Evolutionary conservation across 2,888 invertebrate genomes (phyloP).

Genomic region (Julus scanicus): DNA sequence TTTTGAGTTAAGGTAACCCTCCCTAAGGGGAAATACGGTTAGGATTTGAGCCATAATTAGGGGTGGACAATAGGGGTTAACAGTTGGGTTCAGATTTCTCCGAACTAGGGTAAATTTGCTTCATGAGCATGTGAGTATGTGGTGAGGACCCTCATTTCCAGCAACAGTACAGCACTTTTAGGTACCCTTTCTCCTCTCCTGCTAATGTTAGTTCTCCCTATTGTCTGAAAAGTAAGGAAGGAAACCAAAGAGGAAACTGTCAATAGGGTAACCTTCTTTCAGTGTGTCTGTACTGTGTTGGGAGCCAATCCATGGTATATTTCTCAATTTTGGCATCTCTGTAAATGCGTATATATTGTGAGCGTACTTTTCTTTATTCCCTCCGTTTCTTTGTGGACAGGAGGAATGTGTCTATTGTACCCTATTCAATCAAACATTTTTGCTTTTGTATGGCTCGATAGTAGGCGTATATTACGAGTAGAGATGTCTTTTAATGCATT

Average conservation of each 20-base stretch:
- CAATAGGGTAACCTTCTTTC: background rate
- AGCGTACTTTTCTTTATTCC: background rate
- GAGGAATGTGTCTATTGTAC: conserved; percentile 6
- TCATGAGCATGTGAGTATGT: background rate
- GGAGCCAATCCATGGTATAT: background rate
- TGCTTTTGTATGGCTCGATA: conserved; percentile 15
- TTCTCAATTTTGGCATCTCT: conserved; percentile 7
- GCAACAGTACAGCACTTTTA: background rate
- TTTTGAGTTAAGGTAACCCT: background rate
- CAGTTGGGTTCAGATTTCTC: background rate
- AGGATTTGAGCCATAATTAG: background rate
- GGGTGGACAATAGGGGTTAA: background rate
- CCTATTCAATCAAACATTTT: conserved; percentile 39
- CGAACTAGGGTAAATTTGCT: background rate
- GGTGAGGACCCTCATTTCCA: background rate
- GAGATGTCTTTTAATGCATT: conserved; percentile 36
- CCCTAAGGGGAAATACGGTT: background rate
- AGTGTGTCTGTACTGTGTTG: background rate
- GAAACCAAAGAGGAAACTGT: background rate
- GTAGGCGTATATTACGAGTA: conserved; percentile 15
- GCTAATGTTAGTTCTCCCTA: background rate
- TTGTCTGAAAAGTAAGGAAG: background rate
- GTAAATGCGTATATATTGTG: background rate
- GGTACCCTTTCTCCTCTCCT: background rate
- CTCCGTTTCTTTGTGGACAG: conserved; percentile 8